Evolutionary conservation across 2,888 invertebrate species (phyloP), one percentile per base, ranked within the genome.

Genomic region (Morpho achilles): DNA sequence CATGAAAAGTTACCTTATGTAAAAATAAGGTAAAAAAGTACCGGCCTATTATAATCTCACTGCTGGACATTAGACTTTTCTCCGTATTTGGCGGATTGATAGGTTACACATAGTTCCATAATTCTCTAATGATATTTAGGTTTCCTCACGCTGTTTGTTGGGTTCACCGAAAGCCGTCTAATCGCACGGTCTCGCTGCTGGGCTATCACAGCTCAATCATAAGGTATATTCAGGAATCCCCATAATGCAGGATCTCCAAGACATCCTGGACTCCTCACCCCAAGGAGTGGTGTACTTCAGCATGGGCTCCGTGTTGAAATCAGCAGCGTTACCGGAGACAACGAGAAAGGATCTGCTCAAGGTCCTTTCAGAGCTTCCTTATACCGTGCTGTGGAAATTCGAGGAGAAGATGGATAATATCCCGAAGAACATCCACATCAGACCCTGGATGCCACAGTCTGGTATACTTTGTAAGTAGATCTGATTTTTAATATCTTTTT

Each of bases 331-430:
- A 0, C 73, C 76, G 0, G 63, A 63, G 0, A 52, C 65, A 7
- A 77, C 74, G 0, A 71, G 69, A 3, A 57, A 63, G 2, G 76
- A 69, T 0, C 53, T 86, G 2, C 50, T 83, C n/a, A 59, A 66
- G n/a, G 64, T 75, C 6, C 68, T 86, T 9, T 71, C 72, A 0
- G 63, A 67, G 1, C 59, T 84, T 1, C 78, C 79, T 0, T 82
- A 84, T 59, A 84, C 84, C 0, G 87, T 92, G 32, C 72, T 92
- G 6, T 92, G 91, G 91, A 92, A 92, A 69, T 92, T 85, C 53
- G 92, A 92, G 58, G 79, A 78, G 7, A 64, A 79, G 0, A 53
- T 90, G 0, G 68, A 76, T 0, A 76, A 73, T 1, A 66, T 85
- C 10, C 88, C 91, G 0, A 71, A 76, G 54, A 91, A 91, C 53